Evolutionary conservation across 2,797 vertebrate genomes (phyloP), one percentile per base, ranked within the genome.

Genomic region (Taenioides sp.): DNA sequence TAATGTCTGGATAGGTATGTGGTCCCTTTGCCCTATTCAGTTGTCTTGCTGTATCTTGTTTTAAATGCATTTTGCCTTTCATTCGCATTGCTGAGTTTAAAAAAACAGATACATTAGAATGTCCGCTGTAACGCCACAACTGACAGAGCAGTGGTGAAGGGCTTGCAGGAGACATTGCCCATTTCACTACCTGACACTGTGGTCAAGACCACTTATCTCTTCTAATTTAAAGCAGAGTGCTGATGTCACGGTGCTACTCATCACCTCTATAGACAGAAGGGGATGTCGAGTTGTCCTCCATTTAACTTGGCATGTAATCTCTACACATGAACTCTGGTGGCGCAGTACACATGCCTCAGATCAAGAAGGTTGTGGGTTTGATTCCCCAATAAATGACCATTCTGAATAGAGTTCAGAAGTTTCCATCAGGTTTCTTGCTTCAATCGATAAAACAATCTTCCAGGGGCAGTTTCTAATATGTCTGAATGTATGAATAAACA

Each of bases 161-260:
- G 58, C 17, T 47, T 54, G 11, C 47, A 40, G 52, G 61, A 18
- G 31, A 25, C 23, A 12, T 11, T 23, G 31, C 16, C 20, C 22
- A 54, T 67, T 55, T 11, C 12, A 20, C 18, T 20, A n/a, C 63
- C 63, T 66, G 25, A 66, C 31, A 67, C 66, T 40, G 49, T 11
- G 50, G 52, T 67, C 66, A 67, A 57, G 50, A 23, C 50, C 50
- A 55, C n/a, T 67, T 67, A 55, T 34, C 66, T 57, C 52, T 7
- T 57, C 31, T 57, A 67, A 55, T 57, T 55, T 67, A 67, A 34
- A 67, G 65, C 25, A 64, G 67, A 55, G 78, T 16, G 52, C 52
- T 57, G 50, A 31, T 37, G 66, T 55, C 66, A 57, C 7, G 6
- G 50, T 55, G n/a, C 20, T 57, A 18, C 52, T 37, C 50, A 57